phyloP scores from a whole-genome alignment of 2,113 vertebrate genomes.

The Australoheros scitulus region DNA sequence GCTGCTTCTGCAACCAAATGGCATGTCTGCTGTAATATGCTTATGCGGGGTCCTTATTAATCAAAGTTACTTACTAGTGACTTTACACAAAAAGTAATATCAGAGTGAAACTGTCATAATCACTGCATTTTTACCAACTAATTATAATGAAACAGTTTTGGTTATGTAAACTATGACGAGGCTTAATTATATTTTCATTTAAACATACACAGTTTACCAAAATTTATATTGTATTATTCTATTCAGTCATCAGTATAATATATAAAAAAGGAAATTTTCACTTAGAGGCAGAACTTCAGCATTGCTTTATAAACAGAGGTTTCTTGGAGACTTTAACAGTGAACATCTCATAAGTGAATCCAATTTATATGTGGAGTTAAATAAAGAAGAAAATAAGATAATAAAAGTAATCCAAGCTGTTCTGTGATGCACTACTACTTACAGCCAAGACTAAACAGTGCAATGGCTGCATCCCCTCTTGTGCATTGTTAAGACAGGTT shows the following conservation, averaged over 20 bases:
- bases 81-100: neutral
- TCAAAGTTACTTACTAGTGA: neutral
- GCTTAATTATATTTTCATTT: neutral
- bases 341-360: neutral
- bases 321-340: neutral
- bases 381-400: neutral
- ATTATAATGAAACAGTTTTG: neutral
- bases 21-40: neutral
- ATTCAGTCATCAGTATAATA: neutral
- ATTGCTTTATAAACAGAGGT: neutral
- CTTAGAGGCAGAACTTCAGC: neutral
- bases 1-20: constrained; percentile 16
- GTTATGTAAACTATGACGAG: neutral
- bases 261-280: neutral
- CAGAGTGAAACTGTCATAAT: neutral
- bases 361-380: no score
- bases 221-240: neutral
- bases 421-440: neutral
- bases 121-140: neutral
- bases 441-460: neutral
- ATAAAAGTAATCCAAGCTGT: neutral
- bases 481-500: constrained; percentile 1
- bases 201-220: no score
- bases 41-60: neutral
- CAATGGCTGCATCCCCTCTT: neutral